phyloP scores from a whole-genome alignment of 2,888 invertebrate genomes.

The Physocephala rufipes region DNA sequence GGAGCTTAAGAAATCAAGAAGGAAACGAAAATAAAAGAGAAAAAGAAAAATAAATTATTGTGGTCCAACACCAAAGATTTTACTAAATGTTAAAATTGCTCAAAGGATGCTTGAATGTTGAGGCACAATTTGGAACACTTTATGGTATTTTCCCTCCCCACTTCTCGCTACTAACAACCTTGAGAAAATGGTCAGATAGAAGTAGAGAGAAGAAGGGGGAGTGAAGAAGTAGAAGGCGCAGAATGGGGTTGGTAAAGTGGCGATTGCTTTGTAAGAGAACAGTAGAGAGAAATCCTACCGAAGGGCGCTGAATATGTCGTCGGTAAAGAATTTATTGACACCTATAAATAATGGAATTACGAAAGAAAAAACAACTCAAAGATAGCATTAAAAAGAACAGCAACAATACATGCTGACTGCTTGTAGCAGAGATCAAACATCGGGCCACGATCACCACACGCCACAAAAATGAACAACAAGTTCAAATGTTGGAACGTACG shows the following conservation, averaged over 20 bases:
- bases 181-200: not conserved
- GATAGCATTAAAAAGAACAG: constrained; percentile 12
- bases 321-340: constrained; percentile 56
- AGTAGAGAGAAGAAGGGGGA: not conserved
- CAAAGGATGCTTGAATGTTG: not conserved
- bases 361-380: constrained; percentile 46
- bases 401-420: constrained; percentile 16
- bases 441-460: constrained; percentile 27
- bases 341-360: constrained; percentile 61
- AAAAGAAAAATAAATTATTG: not conserved
- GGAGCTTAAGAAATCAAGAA: not conserved
- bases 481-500: constrained; percentile 30
- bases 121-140: constrained; percentile 32
- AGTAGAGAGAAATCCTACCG: not conserved
- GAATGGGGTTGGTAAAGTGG: no score
- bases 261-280: no score
- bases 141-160: not conserved
- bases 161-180: not conserved
- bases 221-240: no score
- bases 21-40: not conserved
- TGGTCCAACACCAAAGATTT: constrained; percentile 16
- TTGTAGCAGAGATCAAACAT: constrained; percentile 17
- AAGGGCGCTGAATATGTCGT: constrained; percentile 37
- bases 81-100: not conserved
- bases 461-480: constrained; percentile 29